Evolutionary conservation across 2,888 invertebrate species (phyloP).

Genomic region (Busseola fusca): DNA sequence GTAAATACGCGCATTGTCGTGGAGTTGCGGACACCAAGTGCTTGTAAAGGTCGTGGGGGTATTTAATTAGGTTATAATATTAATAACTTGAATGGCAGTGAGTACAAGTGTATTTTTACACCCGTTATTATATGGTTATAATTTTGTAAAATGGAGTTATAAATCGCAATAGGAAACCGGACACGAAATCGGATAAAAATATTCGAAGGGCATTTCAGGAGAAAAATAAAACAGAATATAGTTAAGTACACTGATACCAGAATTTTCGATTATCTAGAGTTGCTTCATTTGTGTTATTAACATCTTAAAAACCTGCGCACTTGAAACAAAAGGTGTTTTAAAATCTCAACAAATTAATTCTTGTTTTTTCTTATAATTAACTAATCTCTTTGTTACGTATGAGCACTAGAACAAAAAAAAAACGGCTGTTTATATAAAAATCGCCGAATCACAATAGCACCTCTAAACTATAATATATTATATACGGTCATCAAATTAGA

Average conservation of each 20-base stretch:
- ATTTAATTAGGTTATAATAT: background rate
- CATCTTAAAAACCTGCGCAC: background rate
- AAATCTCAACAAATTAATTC: background rate
- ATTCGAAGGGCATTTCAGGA: background rate
- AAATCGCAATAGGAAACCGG: background rate
- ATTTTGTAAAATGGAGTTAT: background rate
- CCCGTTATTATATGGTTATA: background rate
- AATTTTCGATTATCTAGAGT: background rate
- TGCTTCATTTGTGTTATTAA: background rate
- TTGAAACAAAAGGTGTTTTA: background rate
- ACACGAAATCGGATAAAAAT: background rate
- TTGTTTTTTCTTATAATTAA: background rate
- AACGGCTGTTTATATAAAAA: background rate
- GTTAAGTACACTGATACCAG: background rate
- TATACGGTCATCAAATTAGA: background rate
- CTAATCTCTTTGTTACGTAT: background rate
- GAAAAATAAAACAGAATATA: background rate
- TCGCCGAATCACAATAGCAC: constrained; percentile 43
- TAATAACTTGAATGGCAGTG: background rate
- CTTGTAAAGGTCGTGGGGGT: background rate
- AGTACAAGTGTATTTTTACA: background rate
- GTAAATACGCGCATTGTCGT: background rate
- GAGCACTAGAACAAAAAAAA: background rate
- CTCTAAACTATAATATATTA: constrained; percentile 23
- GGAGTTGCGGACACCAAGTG: no score